These are phyloP conservation scores for Chanos chanos DNA, from an alignment of 2,797 vertebrate genomes.

Conservation along the genomic window DNA sequence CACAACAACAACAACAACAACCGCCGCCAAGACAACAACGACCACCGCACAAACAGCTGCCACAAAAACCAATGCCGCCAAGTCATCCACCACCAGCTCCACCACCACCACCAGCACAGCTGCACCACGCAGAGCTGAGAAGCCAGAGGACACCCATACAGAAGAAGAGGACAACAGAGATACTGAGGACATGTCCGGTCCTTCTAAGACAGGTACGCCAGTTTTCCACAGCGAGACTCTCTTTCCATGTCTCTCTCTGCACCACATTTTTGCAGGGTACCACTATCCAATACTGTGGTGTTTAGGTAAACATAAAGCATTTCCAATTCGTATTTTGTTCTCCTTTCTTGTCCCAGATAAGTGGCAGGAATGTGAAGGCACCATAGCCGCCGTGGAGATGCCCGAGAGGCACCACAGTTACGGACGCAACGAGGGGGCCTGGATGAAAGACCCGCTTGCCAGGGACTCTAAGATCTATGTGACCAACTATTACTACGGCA, in stretches of 20 bases:
- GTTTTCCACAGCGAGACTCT: no score
- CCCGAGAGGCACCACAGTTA: conserved; percentile 91
- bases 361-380: conserved; percentile 86
- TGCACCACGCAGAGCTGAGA: conserved; percentile 35
- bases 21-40: conserved; percentile 32
- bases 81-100: conserved; percentile 10
- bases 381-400: conserved; percentile 81
- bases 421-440: conserved; percentile 93
- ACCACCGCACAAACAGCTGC: conserved; percentile 7
- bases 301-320: background rate
- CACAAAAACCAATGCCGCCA: conserved; percentile 15
- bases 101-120: conserved; percentile 34
- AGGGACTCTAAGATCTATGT: conserved; percentile 90
- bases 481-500: conserved; percentile 98
- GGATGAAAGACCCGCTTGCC: conserved; percentile 95
- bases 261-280: background rate
- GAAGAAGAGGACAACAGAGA: conserved; percentile 62
- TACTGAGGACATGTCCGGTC: conserved; percentile 61
- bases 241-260: no score
- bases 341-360: conserved; percentile 55
- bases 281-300: no score
- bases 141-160: conserved; percentile 50
- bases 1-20: conserved; percentile 29
- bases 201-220: no score
- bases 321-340: background rate